A percentile compares a stretch with the other conserved stretches of the same genome.
Conservation (phyloP, 2,888 invertebrate genomes). For the Conomelus anceps region DNA sequence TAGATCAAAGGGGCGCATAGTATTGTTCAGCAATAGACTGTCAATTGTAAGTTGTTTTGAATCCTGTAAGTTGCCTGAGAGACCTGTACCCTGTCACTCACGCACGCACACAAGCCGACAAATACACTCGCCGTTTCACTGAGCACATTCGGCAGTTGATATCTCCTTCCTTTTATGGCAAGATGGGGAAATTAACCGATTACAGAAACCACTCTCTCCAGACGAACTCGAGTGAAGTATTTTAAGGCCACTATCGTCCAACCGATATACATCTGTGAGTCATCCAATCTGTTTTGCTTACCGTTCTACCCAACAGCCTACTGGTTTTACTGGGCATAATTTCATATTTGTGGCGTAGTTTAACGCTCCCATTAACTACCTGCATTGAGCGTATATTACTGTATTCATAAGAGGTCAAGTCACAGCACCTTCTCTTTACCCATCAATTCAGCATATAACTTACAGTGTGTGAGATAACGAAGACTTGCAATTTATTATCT, state of each 20-base stretch:
- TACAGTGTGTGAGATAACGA: not conserved
- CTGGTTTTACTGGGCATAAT: not conserved
- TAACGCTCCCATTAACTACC: not conserved
- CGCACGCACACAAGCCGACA: not conserved
- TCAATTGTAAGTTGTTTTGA: too few relatives aligned
- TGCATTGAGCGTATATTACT: too few relatives aligned
- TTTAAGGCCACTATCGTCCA: not conserved
- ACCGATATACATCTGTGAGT: not conserved
- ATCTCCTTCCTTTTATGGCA: not conserved
- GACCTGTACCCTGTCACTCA: not conserved
- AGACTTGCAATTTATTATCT: not conserved
- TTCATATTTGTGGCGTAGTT: not conserved
- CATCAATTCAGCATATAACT: not conserved
- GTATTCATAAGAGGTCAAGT: not conserved
- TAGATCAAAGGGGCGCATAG: too few relatives aligned
- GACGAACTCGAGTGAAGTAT: not conserved
- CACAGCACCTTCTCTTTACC: not conserved
- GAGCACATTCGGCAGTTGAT: not conserved
- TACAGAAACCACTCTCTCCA: not conserved
- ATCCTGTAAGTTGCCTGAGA: not conserved
- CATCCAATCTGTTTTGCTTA: not conserved
- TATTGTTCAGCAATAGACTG: too few relatives aligned
- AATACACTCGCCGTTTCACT: not conserved
- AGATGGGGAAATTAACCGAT: not conserved
- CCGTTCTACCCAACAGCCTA: not conserved